Conservation (phyloP, 2,888 invertebrate genomes). For the Deroplatys truncata region DNA sequence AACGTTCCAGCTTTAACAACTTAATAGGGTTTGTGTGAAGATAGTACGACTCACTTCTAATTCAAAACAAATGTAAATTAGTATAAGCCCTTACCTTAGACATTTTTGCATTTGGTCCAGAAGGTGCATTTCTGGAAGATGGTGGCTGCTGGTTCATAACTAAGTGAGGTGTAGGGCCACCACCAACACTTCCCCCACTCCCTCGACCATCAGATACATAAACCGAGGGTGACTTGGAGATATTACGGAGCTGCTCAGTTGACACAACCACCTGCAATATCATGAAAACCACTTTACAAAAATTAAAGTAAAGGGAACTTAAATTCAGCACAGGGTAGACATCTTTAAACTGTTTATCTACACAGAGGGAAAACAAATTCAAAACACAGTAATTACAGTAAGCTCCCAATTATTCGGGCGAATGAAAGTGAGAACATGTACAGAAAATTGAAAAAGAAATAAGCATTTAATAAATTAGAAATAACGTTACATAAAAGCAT, state of each 20-base stretch:
- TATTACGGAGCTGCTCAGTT: constrained; percentile 27
- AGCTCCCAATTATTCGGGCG: no score
- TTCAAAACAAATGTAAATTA: no score
- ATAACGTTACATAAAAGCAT: no score
- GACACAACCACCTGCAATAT: constrained; percentile 26
- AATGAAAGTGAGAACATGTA: no score
- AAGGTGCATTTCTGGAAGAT: constrained; percentile 12
- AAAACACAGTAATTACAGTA: no score
- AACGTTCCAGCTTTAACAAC: no score
- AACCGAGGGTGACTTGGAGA: constrained; percentile 43
- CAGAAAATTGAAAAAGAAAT: no score
- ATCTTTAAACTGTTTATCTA: no score
- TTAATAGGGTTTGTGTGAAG: no score
- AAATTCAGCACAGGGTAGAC: neutral
- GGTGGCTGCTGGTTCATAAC: constrained; percentile 37
- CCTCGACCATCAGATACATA: constrained; percentile 43
- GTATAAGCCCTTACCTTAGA: constrained; percentile 18
- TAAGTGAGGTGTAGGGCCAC: constrained; percentile 35
- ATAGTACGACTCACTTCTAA: no score
- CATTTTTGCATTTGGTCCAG: constrained; percentile 16
- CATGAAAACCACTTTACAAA: constrained; percentile 13
- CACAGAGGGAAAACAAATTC: no score
- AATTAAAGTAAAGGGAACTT: neutral
- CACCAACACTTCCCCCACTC: constrained; percentile 40
- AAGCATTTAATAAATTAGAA: no score